Evolutionary conservation across 2,113 vertebrate species (phyloP).

Genomic region (Lipotes vexillifer): DNA sequence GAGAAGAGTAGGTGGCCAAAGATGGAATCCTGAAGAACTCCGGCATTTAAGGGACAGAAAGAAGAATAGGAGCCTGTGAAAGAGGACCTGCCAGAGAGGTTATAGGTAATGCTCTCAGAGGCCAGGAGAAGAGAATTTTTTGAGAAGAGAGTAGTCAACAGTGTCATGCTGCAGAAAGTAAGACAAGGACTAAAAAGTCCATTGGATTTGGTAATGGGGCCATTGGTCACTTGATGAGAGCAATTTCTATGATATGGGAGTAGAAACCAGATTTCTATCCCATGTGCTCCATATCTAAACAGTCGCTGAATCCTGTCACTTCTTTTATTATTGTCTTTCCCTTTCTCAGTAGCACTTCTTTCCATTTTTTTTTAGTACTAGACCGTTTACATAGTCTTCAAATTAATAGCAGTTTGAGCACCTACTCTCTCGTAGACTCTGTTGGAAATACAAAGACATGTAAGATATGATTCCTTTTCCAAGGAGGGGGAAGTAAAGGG

Average conservation of each 20-base stretch:
- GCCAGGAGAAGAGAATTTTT: constrained; percentile 65
- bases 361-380: constrained; percentile 77
- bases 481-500: constrained; percentile 67
- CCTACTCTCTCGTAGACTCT: constrained; percentile 77
- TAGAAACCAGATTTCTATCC: constrained; percentile 61
- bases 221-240: constrained; percentile 22
- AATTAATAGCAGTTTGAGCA: constrained; percentile 78
- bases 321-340: constrained; percentile 71
- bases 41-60: constrained; percentile 68
- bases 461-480: constrained; percentile 75
- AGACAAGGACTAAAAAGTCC: constrained; percentile 48
- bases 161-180: constrained; percentile 57
- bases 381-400: constrained; percentile 76
- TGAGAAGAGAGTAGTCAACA: constrained; percentile 66
- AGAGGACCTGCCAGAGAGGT: constrained; percentile 30
- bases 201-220: constrained; percentile 45
- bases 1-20: neutral
- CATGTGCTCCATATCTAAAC: constrained; percentile 49
- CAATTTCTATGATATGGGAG: constrained; percentile 30
- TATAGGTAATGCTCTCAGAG: constrained; percentile 34
- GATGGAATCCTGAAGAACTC: neutral
- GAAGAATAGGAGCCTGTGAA: constrained; percentile 45
- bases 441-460: constrained; percentile 76
- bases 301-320: constrained; percentile 67
- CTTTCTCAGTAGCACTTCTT: constrained; percentile 76